Evolutionary conservation across 2,888 invertebrate genomes (phyloP), one percentile per base, ranked within the genome.

Genomic region (Elysia crispata): DNA sequence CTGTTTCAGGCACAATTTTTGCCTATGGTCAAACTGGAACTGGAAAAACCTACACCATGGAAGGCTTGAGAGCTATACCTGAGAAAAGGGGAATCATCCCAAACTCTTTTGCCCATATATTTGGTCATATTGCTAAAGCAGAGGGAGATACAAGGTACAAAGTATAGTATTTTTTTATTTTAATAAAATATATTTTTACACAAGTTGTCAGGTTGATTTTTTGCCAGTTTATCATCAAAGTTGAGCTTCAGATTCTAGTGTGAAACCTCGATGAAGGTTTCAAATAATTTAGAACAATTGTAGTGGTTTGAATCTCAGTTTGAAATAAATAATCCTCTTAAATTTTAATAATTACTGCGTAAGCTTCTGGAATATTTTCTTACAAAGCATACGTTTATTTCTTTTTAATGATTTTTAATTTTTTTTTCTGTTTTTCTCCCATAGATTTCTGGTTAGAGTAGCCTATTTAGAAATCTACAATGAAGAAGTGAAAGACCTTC

Each of bases 381-480:
- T n/a, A n/a, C n/a, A n/a, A 41, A 41, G 5, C 11, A 41, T 41
- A 41, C 5, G 5, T 3, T 41, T 11, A 41, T 41, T 3, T 41
- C 3, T 41, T 41, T 60, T 60, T 23, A 8, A 20, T 60, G 15
- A 3, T 60, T 60, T 23, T 20, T 23, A 23, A 54, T 15, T 15
- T 54, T 13, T 54, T 20, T 54, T 54, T 15, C 54, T 54, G 13
- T 15, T 54, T 54, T 81, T 66, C 77, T 73, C 77, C 83, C 88
- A 13, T 89, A 96, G 96, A 89, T 99, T 99, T 93, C 94, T 99
- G 76, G 99, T 99, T 8, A 95, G 98, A 86, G 98, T 98, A 6
- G 98, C 99, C 0, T 99, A 99, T 92, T 94, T 99, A 92, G 99
- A 99, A 94, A 99, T 99, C 83, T 99, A 99, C 93, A 99, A 99